Evolutionary conservation across 2,888 invertebrate genomes (phyloP).

Genomic region (Kryphioiulus occultus): DNA sequence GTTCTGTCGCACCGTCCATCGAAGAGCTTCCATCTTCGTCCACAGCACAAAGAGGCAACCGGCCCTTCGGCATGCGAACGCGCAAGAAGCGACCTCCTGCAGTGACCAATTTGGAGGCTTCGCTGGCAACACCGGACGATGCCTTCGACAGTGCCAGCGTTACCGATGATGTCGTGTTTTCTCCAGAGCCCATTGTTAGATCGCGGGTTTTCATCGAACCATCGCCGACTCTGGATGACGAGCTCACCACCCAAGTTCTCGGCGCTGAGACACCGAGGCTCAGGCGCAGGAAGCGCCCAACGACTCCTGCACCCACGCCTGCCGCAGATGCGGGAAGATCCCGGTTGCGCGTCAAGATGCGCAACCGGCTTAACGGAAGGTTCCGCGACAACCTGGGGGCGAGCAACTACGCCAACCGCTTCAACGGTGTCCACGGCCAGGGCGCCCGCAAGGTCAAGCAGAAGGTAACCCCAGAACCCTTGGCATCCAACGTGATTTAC

Average conservation of each 20-base stretch:
- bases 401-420: conserved; percentile 49
- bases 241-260: not conserved
- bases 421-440: not conserved
- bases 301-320: not conserved
- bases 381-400: not conserved
- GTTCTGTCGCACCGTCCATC: not conserved
- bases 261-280: conserved; percentile 35
- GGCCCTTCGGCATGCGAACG: conserved; percentile 49
- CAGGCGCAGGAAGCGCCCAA: conserved; percentile 44
- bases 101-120: not conserved
- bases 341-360: conserved; percentile 45
- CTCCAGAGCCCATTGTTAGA: not conserved
- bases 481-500: conserved; percentile 56
- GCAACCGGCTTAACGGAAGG: conserved; percentile 44
- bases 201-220: not conserved
- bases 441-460: conserved; percentile 18
- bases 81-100: conserved; percentile 14
- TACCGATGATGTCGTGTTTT: not conserved
- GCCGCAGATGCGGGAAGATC: not conserved
- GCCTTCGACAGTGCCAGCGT: not conserved
- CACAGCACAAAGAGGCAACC: not conserved
- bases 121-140: not conserved
- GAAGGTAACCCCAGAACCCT: conserved; percentile 45
- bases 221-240: conserved; percentile 44
- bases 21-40: not conserved